Evolutionary conservation across 2,113 vertebrate genomes (phyloP).

Genomic region (Seriola quinqueradiata): DNA sequence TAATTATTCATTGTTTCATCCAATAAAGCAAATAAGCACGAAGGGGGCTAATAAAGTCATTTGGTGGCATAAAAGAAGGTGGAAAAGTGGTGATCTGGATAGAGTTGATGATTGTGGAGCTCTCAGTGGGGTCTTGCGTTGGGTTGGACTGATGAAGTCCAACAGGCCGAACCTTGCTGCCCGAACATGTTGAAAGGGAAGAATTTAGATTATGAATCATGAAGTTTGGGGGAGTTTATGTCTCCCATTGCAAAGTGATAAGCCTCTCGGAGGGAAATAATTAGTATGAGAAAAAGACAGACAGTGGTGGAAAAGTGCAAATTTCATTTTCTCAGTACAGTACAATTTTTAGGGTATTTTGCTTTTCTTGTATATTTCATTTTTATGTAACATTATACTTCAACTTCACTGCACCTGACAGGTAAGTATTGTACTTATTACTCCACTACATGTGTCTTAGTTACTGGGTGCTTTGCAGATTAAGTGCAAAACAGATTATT

Average conservation of each 20-base stretch:
- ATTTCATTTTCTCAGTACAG: not conserved
- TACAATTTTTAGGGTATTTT: not conserved
- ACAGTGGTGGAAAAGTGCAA: not conserved
- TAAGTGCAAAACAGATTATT: not conserved
- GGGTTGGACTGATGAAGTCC: constrained; percentile 19
- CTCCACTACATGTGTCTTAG: not conserved
- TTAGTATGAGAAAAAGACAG: not conserved
- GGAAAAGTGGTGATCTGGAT: not conserved
- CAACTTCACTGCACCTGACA: not conserved
- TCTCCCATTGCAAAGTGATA: not conserved
- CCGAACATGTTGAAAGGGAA: constrained; percentile 17
- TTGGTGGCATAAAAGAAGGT: constrained; percentile 5
- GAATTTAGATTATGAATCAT: constrained; percentile 6
- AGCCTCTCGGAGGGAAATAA: not conserved
- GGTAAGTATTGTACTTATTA: not conserved
- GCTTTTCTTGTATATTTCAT: not conserved
- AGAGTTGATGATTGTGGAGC: constrained; percentile 22
- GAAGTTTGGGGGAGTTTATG: not conserved
- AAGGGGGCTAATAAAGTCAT: constrained; percentile 31
- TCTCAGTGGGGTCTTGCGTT: constrained; percentile 39
- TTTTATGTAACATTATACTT: not conserved
- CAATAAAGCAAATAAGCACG: constrained; percentile 15
- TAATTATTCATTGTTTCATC: constrained; percentile 24
- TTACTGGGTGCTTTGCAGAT: not conserved
- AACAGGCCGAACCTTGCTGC: constrained; percentile 23